phyloP scores from a whole-genome alignment of 2,888 invertebrate genomes.

The Dryobotodes eremita region DNA sequence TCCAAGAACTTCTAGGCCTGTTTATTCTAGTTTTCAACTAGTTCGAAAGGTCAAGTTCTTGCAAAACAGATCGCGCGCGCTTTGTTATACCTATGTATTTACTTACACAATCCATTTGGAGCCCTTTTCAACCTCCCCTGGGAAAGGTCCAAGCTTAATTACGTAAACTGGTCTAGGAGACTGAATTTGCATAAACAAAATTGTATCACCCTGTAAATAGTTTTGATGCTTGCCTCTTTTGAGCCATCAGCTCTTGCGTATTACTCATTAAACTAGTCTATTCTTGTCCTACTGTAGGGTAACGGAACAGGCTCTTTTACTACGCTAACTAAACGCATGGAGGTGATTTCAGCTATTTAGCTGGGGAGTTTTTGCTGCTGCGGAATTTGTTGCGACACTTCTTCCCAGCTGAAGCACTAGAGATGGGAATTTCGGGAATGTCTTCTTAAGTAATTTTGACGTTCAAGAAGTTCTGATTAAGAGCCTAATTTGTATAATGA shows the following conservation, averaged over 20 bases:
- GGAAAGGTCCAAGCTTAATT: constrained; percentile 38
- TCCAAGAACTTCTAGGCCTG: too few species aligned
- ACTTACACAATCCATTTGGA: constrained; percentile 24
- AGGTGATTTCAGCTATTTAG: neutral
- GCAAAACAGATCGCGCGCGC: neutral
- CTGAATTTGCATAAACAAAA: constrained; percentile 41
- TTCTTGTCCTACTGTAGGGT: neutral
- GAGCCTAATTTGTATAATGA: too few species aligned
- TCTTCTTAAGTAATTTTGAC: neutral
- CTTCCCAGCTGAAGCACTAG: neutral
- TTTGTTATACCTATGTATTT: neutral
- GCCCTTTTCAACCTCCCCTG: constrained; percentile 3
- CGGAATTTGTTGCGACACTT: neutral
- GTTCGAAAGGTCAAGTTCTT: neutral
- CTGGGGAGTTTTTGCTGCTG: neutral
- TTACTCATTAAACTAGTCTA: neutral
- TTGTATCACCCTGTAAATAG: constrained; percentile 19
- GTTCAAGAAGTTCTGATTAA: neutral
- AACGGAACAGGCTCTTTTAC: neutral
- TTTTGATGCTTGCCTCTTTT: neutral
- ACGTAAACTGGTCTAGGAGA: constrained; percentile 22
- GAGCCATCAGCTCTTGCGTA: neutral
- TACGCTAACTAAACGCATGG: too few species aligned
- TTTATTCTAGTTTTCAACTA: neutral
- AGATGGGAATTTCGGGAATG: neutral